These are phyloP conservation scores for Pachypsylla venusta DNA, from an alignment of 1,140 invertebrate genomes.

Conservation along the genomic window DNA sequence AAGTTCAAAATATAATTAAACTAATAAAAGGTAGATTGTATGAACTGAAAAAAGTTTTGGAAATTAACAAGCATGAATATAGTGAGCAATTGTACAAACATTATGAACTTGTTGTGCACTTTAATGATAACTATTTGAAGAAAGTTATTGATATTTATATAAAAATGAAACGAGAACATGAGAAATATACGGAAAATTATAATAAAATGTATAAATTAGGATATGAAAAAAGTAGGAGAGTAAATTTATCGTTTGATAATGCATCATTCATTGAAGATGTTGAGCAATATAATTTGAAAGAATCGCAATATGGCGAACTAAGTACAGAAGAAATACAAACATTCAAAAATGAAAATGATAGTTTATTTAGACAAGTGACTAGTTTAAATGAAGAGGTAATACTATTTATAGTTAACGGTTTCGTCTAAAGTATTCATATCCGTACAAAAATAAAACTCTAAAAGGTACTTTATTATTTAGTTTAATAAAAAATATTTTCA, in stretches of 20 bases:
- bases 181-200: conserved; percentile 66
- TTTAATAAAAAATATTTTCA: too few species aligned
- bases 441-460: too few species aligned
- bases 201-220: conserved; percentile 56
- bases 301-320: conserved; percentile 38
- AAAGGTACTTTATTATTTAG: too few species aligned
- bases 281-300: conserved; percentile 27
- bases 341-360: conserved; percentile 71
- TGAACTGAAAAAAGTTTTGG: conserved; percentile 48
- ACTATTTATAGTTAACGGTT: neutral
- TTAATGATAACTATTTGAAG: conserved; percentile 67
- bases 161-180: conserved; percentile 69
- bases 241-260: conserved; percentile 12
- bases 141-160: conserved; percentile 73
- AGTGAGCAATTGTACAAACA: conserved; percentile 52
- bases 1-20: conserved; percentile 68
- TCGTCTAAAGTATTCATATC: too few species aligned
- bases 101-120: conserved; percentile 50
- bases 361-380: conserved; percentile 71
- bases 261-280: neutral
- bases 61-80: conserved; percentile 31
- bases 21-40: conserved; percentile 59
- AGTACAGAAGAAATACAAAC: conserved; percentile 80
- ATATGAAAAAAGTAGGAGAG: conserved; percentile 16
- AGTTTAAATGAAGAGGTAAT: conserved; percentile 42